Conservation (phyloP, 2,888 invertebrate species). For the Tachina fera region DNA sequence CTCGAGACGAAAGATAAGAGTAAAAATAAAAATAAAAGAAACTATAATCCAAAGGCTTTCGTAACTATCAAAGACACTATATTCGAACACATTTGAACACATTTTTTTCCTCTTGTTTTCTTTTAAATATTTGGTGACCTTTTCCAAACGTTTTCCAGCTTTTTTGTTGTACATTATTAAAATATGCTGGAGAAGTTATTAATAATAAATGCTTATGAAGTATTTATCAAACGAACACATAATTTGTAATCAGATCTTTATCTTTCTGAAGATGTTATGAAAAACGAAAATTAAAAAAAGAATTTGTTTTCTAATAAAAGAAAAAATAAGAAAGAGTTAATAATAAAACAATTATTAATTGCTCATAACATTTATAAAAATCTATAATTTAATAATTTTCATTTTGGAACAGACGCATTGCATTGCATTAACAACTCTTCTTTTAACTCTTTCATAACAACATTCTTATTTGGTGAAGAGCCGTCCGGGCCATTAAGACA, state of each 20-base stretch:
- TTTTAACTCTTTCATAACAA: constrained; percentile 15
- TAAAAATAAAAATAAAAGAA: neutral
- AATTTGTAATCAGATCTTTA: constrained; percentile 70
- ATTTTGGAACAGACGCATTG: neutral
- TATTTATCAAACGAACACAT: constrained; percentile 49
- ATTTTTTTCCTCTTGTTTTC: neutral
- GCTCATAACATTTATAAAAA: constrained; percentile 75
- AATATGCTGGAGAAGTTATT: constrained; percentile 48
- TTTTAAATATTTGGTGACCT: constrained; percentile 25
- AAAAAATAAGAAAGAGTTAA: constrained; percentile 27
- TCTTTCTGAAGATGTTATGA: constrained; percentile 31
- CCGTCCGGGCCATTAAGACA: neutral
- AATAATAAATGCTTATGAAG: constrained; percentile 28
- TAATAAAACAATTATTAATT: constrained; percentile 74
- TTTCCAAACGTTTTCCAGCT: neutral
- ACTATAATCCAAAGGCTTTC: neutral
- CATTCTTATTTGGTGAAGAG: neutral
- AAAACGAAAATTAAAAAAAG: constrained; percentile 11
- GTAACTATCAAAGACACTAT: neutral
- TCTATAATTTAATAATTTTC: constrained; percentile 61
- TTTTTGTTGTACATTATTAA: neutral
- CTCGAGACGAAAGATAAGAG: neutral
- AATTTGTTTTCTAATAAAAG: too few species aligned
- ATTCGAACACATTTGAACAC: neutral
- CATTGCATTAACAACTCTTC: neutral